These are phyloP conservation scores for Fulmarus glacialis DNA, from an alignment of 2,113 vertebrate genomes.

Conservation along the genomic window DNA sequence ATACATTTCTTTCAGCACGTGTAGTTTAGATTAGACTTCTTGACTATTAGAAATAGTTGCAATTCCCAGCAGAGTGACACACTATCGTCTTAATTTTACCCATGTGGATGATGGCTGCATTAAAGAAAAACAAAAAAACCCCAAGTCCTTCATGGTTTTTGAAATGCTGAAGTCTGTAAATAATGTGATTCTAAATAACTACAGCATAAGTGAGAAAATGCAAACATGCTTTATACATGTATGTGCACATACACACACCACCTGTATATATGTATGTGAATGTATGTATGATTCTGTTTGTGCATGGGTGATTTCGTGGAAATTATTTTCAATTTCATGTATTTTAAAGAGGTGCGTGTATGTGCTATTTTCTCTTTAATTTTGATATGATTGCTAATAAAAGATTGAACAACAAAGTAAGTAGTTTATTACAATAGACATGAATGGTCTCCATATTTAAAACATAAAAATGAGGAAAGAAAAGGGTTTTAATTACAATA, in stretches of 20 bases:
- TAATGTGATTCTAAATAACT: not conserved
- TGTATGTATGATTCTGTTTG: not conserved
- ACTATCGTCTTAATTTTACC: not conserved
- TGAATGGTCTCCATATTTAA: not conserved
- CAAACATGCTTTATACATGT: not conserved
- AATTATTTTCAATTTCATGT: not conserved
- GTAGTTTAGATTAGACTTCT: not conserved
- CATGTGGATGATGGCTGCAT: not conserved
- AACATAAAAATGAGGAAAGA: not conserved
- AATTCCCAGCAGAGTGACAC: not conserved
- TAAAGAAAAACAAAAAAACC: not conserved
- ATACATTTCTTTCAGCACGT: not conserved
- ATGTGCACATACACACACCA: accelerated
- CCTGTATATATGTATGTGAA: not conserved
- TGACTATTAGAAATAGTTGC: not conserved
- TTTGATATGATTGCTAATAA: not conserved
- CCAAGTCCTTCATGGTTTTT: not conserved
- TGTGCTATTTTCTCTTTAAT: not conserved
- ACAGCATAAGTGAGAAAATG: not conserved
- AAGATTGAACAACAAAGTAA: not conserved
- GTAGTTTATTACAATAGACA: not conserved
- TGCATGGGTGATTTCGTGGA: not conserved
- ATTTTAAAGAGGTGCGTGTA: not conserved
- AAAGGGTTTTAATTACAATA: not conserved
- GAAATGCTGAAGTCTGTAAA: not conserved